Conservation (phyloP, 1,140 invertebrate species). For the Eulimnadia texana region DNA sequence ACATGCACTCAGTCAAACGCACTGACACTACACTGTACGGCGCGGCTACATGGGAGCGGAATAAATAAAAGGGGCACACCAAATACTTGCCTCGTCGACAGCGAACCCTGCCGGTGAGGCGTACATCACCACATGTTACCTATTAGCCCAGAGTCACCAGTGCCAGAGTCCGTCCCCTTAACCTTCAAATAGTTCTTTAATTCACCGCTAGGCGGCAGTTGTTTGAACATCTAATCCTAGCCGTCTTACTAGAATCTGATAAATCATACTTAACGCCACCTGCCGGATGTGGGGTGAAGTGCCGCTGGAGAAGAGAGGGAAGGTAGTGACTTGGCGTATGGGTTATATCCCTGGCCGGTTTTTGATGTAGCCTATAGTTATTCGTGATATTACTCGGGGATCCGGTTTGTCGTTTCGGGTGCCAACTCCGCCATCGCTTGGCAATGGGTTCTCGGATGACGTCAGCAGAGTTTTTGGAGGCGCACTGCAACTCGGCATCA, state of each 20-base stretch:
- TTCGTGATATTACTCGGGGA: background rate
- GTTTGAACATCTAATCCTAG: too few relatives aligned
- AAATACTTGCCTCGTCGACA: background rate
- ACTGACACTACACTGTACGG: background rate
- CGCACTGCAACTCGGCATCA: background rate
- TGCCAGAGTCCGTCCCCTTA: too few relatives aligned
- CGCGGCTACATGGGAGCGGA: background rate
- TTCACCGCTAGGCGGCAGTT: background rate
- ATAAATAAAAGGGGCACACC: background rate
- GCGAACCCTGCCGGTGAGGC: background rate
- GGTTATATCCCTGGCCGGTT: background rate
- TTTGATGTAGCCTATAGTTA: background rate
- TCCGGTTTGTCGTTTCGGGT: background rate
- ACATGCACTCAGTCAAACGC: background rate
- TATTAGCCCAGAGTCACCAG: background rate
- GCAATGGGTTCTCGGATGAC: background rate
- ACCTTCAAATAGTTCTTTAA: too few relatives aligned
- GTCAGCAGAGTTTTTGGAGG: background rate
- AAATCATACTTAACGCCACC: too few relatives aligned
- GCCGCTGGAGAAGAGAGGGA: too few relatives aligned
- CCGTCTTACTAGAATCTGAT: too few relatives aligned
- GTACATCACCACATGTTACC: background rate
- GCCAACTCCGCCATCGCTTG: background rate
- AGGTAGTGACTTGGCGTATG: too few relatives aligned
- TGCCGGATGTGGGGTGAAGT: too few relatives aligned